Percentiles rank a stretch among this genome's conserved stretches.
Evolutionary conservation across 2,888 invertebrate species (phyloP).

Genomic region (Epinotia bilunana): DNA sequence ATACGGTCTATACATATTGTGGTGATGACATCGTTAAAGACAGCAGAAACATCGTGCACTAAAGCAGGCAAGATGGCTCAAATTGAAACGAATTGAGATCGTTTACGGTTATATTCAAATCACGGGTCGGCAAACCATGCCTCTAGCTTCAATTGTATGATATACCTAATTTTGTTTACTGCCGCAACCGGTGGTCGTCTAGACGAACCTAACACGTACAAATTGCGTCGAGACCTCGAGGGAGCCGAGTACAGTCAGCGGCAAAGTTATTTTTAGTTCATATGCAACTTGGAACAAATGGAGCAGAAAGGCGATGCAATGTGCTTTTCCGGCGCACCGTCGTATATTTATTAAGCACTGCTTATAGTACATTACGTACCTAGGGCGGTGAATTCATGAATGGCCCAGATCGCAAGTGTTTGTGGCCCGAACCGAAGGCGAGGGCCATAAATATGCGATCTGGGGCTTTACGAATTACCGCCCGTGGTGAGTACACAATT

Average conservation of each 20-base stretch:
- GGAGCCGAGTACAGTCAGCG: background rate
- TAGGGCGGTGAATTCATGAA: no score
- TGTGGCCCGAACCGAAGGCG: no score
- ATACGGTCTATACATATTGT: no score
- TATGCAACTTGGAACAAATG: no score
- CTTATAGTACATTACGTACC: no score
- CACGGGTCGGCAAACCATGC: slow-evolving; percentile 28
- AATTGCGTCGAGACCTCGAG: slow-evolving; percentile 6
- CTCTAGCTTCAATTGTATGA: slow-evolving; percentile 37
- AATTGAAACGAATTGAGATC: slow-evolving; percentile 5
- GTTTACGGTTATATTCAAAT: slow-evolving; percentile 5
- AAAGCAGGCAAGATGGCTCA: background rate
- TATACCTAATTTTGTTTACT: slow-evolving; percentile 32
- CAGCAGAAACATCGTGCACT: background rate
- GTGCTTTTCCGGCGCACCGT: no score
- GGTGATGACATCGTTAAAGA: background rate
- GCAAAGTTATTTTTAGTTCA: background rate
- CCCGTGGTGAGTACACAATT: no score
- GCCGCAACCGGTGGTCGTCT: slow-evolving; percentile 40
- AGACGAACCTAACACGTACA: slow-evolving; percentile 23
- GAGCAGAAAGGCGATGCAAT: no score
- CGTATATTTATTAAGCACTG: no score
- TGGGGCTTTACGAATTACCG: no score
- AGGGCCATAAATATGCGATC: no score
- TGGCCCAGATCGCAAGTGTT: no score